Base-by-base conservation (phyloP, 2,888 invertebrate genomes). In the Acanthacorydalis orientalis region DNA sequence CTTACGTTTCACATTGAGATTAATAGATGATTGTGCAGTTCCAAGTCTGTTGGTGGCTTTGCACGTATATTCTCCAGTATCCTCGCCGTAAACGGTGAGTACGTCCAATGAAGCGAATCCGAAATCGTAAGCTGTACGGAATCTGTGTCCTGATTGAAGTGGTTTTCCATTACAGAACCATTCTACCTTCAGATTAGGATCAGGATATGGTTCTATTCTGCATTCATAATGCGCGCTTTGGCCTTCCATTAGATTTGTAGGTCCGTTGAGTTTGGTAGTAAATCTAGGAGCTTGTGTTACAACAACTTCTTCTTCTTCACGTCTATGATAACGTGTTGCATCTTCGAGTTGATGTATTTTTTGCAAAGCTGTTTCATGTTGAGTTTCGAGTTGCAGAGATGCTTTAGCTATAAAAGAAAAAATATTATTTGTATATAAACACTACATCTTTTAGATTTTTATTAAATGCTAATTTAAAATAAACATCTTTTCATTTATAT, bases 21-120 rank as follows among this genome's bases (percentile, higher is more conserved):
- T 79, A 52, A 90, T 83, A 0, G 85, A 81, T 39, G 88, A 89
- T 49, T 77, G 73, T 2, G 89, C 88, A 64, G 83, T 80, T 54
- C 91, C 92, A 52, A 88, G 69, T 55, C 79, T 80, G 63, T 92
- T 92, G 47, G 85, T 88, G 44, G 86, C 90, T 59, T 78, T 80
- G 65, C 89, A 88, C 11, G 85, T 86, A 59, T 91, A 91, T 63
- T 88, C 88, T 47, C 95, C 95, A 53, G 89, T 84, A 64, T 97
- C 97, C 69, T 92, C 92, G 14, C 85, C 84, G 58, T 92, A 90
- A 1, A 92, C 92, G 39, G 90, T 87, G 31, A 93, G 73, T 51
- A 98, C 87, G 63, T 98, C 97, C 52, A 98, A 74, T 46, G 96
- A 88, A 49, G 93, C 92, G 66, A 93, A 96, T 42, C 97, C 97